A percentile compares a stretch with the other conserved stretches of the same genome.
Evolutionary conservation across 2,888 invertebrate species (phyloP).

Genomic region (Drosophila parthenogenetica): DNA sequence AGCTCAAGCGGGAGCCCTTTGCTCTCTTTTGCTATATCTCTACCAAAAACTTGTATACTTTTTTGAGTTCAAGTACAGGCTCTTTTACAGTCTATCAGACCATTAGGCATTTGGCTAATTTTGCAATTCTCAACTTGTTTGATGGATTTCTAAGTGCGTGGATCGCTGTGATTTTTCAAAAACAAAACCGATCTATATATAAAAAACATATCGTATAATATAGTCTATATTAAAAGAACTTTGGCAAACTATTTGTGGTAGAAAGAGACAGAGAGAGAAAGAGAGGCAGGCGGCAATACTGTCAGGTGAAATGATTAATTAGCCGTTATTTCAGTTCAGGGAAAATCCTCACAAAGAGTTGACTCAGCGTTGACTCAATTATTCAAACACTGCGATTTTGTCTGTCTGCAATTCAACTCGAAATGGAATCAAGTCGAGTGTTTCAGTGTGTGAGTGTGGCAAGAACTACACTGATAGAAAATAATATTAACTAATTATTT

Average conservation of each 20-base stretch:
- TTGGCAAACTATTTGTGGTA: conserved; percentile 45
- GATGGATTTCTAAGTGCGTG: conserved; percentile 80
- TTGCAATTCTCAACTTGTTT: conserved; percentile 57
- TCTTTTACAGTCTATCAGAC: not conserved
- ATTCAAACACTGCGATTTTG: conserved; percentile 49
- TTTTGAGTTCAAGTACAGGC: not conserved
- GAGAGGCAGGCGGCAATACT: conserved; percentile 20
- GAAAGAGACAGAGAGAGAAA: not conserved
- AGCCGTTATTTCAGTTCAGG: conserved; percentile 51
- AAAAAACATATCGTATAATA: conserved; percentile 8
- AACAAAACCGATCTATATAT: conserved; percentile 1
- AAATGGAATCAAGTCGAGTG: not conserved
- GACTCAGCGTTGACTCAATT: conserved; percentile 69
- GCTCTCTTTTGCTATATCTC: too few species aligned
- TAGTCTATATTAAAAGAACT: not conserved
- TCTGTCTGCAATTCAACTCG: conserved; percentile 39
- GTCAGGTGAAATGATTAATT: conserved; percentile 68
- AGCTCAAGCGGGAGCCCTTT: too few species aligned
- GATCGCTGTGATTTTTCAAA: conserved; percentile 63
- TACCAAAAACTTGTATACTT: not conserved
- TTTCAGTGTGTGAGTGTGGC: not conserved
- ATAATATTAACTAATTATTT: too few species aligned
- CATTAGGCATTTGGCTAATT: conserved; percentile 18
- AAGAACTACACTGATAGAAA: conserved; percentile 8
- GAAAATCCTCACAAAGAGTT: conserved; percentile 67